Evolutionary conservation across 2,113 vertebrate genomes (phyloP), one percentile per base, ranked within the genome.

Genomic region (Sapajus apella): DNA sequence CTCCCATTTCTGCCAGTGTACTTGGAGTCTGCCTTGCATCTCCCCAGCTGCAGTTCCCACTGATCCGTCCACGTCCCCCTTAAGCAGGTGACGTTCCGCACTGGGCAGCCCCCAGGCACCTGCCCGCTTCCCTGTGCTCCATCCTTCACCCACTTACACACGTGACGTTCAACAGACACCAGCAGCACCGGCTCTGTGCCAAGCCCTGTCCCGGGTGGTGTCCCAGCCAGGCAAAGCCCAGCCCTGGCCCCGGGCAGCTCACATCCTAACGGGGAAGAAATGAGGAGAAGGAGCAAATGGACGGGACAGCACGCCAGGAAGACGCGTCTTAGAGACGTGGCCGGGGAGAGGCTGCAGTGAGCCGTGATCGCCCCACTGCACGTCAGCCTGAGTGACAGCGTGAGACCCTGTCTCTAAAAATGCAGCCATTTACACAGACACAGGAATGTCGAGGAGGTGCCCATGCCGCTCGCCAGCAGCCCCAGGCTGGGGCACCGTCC

Each of bases 311-410:
- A 3, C 4, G 2, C 17, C 27, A n/a, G 45, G 32, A 58, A 25
- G 7, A 1, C 2, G 1, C 0, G 25, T 8, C 1, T 10, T 2
- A 5, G 35, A 32, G 61, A 40, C 3, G 0, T 2, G 68, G 50
- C 40, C 68, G 11, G n/a, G 40, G 4, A 12, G 7, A 16, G 12
- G 1, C 0, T 68, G 21, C 52, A 6, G 52, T 52, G 52, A 52
- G 50, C 50, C 50, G 14, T 16, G 50, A 52, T 52, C 14, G 14
- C 50, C 50, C 50, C 50, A 52, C 50, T 52, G 50, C 50, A 52
- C 50, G 16, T 52, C 50, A 52, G 50, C 50, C 50, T 52, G 50
- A 52, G 50, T 52, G 50, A 52, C 50, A 17, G 50, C 16, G 50
- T 52, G 50, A 17, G 14, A 52, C 50, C 50, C 50, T 52, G 50